Base-by-base conservation (phyloP, 2,888 invertebrate genomes). In the Furcula furcula region DNA sequence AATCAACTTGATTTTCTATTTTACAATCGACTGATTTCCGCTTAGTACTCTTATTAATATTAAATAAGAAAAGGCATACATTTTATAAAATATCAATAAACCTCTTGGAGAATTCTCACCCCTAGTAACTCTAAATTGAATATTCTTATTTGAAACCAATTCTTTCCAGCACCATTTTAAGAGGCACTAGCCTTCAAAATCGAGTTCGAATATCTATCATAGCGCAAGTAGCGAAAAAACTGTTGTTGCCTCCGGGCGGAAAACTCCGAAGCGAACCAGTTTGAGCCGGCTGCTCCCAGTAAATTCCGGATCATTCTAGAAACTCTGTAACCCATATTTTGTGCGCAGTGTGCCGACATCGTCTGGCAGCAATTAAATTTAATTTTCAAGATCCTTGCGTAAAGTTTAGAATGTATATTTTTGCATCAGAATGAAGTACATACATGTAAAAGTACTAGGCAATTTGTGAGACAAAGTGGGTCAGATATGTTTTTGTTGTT, bases 311-410 rank as follows among this genome's bases (percentile, higher is more conserved):
- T 50, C 40, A 51, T 48, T 53, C 46, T 40, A 36, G 50, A 48
- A n/a, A 45, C 44, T 39, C 31, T 13, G 32, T 28, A 40, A 43
- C 53, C 57, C 64, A 72, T 78, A 79, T 74, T 70, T 78, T 47
- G 66, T 57, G 61, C 61, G 36, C 61, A 55, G 58, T 59, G 57
- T 63, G 68, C 63, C 58, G 67, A 61, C 71, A 60, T 57, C 46
- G 58, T 44, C 39, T 49, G 31, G 49, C 46, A 50, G 44, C 36
- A 49, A 64, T 55, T 58, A 76, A 77, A 76, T 79, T 77, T 75
- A 78, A 79, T 76, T 78, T 70, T 44, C 51, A 44, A 61, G 59
- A 65, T 65, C 58, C 72, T 70, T 69, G 68, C 51, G 34, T 38
- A 55, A 31, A 47, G 50, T 49, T 51, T 39, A 40, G 45, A 45